Base-by-base conservation (phyloP, 2,113 vertebrate species). In the Podarcis cretensis region DNA sequence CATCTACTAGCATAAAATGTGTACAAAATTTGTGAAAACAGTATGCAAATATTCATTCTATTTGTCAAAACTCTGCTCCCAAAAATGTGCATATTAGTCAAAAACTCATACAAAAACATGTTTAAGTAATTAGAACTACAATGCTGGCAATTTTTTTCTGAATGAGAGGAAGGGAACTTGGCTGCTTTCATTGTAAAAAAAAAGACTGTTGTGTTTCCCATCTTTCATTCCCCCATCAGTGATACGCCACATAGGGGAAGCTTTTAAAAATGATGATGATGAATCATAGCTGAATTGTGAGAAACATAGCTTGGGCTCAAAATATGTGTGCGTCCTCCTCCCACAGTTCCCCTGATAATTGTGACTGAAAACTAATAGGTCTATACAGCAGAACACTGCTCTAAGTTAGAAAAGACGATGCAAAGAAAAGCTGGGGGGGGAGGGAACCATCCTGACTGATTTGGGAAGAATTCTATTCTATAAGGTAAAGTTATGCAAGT, bases 401-500 rank as follows among this genome's bases (percentile, higher is more conserved):
- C 7, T 32, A 78, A 68, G 93, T 57, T 59, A 13, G 2, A 40
- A 85, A 85, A 73, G 81, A 76, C n/a, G 20, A 83, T 84, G 81
- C 54, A 40, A 85, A 84, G 37, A 5, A 57, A 82, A 54, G 48
- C 48, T 12, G 2, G 43, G 9, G 48, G 48, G 9, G 48, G 43
- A 57, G n/a, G 16, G 87, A 77, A 71, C 10, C 1, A 0, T 59
- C 7, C 54, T 80, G 66, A 63, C 90, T 84, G n/a, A 81, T 81
- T 25, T 20, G 68, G 37, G 66, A 69, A 65, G 3, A 81, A 81
- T 74, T 91, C 75, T 43, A 0, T 30, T 90, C 85, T 90, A 66
- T 69, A 85, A 81, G 40, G 21, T 75, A 85, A 30, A 5, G 3
- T 95, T 94, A 92, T 0, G 0, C 88, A 92, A 92, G 79, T 83